Percentiles rank a stretch among this genome's conserved stretches.
phyloP scores from a whole-genome alignment of 2,888 invertebrate genomes.

The Caenorhabditis afra region DNA sequence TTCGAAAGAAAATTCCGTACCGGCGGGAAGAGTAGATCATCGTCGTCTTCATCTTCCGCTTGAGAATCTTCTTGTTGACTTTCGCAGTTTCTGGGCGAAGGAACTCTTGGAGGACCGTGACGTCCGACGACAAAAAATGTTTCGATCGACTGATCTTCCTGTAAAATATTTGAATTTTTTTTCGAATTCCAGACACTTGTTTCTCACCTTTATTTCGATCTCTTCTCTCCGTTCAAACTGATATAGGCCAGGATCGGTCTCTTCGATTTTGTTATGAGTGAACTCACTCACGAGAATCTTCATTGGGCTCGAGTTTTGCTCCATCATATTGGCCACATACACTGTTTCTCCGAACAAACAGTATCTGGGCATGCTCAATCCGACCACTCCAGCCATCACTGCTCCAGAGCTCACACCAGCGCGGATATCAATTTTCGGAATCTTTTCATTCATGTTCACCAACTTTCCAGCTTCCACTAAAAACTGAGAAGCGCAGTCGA shows the following conservation, averaged over 20 bases:
- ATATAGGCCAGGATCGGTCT: slow-evolving; percentile 56
- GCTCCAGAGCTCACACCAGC: slow-evolving; percentile 91
- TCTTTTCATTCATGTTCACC: slow-evolving; percentile 39
- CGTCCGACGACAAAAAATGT: slow-evolving; percentile 63
- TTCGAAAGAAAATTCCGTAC: slow-evolving; percentile 13
- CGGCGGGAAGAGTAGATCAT: slow-evolving; percentile 41
- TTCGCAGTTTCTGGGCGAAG: slow-evolving; percentile 50
- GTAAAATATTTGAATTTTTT: not conserved
- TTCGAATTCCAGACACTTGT: not conserved
- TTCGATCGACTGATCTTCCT: slow-evolving; percentile 45
- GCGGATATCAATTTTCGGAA: slow-evolving; percentile 44
- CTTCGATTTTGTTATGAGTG: slow-evolving; percentile 85
- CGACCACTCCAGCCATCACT: slow-evolving; percentile 94
- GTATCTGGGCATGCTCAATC: slow-evolving; percentile 91
- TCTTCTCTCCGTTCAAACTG: slow-evolving; percentile 49
- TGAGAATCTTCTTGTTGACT: slow-evolving; percentile 44
- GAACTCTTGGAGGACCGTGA: slow-evolving; percentile 62
- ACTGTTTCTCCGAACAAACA: slow-evolving; percentile 93
- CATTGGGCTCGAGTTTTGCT: slow-evolving; percentile 85
- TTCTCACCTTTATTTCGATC: slow-evolving; percentile 53
- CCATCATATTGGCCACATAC: slow-evolving; percentile 93
- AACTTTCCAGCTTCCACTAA: slow-evolving; percentile 50
- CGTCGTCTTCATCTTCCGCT: slow-evolving; percentile 46
- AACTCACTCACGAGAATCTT: slow-evolving; percentile 93
- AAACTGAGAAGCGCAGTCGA: slow-evolving; percentile 77